Conservation (phyloP, 2,113 vertebrate species). For the Phyllopteryx taeniolatus region DNA sequence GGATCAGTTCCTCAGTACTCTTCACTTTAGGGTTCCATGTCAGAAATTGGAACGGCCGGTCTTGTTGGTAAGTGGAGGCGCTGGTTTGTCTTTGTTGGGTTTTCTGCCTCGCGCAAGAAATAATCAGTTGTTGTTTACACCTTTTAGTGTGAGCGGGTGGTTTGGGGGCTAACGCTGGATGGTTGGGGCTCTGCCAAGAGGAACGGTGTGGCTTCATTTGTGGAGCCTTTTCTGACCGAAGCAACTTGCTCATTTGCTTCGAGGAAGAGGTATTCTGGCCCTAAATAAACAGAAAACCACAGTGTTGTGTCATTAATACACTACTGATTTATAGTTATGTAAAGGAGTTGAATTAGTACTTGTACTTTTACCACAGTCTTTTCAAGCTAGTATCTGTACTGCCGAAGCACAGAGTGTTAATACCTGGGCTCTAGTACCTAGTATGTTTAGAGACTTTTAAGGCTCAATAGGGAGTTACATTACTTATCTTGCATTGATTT, state of each 20-base stretch:
- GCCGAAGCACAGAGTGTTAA: no score
- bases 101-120: no score
- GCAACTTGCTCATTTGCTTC: background rate
- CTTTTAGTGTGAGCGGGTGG: background rate
- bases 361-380: background rate
- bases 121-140: background rate
- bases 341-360: no score
- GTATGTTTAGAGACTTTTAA: no score
- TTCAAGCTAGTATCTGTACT: background rate
- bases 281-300: background rate
- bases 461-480: no score
- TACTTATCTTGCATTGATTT: background rate
- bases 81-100: constrained; percentile 14
- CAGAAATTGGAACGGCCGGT: constrained; percentile 29
- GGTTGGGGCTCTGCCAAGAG: background rate
- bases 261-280: background rate
- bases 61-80: constrained; percentile 17
- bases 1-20: constrained; percentile 67
- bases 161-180: background rate
- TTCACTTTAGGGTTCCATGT: constrained; percentile 65
- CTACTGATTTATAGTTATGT: background rate
- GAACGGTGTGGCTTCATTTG: background rate
- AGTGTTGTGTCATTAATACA: background rate
- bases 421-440: no score
- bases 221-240: background rate